Conservation (phyloP, 2,113 vertebrate species). For the Todiramphus chloris region DNA sequence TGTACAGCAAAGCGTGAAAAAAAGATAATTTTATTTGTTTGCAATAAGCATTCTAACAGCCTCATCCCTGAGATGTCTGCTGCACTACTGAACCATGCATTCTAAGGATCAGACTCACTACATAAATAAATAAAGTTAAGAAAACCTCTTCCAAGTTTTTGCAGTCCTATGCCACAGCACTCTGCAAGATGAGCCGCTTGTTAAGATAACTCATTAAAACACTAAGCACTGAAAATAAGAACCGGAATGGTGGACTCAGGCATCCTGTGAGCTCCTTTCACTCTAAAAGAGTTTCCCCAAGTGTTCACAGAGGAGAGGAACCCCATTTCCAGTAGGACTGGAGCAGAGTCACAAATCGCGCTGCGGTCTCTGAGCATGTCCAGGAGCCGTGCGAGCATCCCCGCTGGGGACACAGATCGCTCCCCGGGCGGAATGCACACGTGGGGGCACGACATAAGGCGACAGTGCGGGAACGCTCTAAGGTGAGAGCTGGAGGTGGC, state of each 20-base stretch:
- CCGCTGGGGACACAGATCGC: neutral
- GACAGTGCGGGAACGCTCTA: fast-evolving
- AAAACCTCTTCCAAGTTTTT: neutral
- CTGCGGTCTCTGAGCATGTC: fast-evolving
- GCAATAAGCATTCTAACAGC: neutral
- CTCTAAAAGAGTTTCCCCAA: neutral
- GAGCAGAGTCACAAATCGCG: neutral
- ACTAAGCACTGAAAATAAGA: neutral
- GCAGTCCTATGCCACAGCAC: neutral
- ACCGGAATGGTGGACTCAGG: neutral
- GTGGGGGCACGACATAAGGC: fast-evolving
- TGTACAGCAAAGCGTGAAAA: neutral
- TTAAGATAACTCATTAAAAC: neutral
- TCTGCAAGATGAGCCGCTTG: neutral
- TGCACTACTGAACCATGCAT: neutral
- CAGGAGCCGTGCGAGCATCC: neutral
- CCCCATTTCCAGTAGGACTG: neutral
- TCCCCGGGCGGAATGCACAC: neutral
- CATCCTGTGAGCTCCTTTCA: neutral
- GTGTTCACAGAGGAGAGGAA: neutral
- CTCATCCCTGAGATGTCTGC: fast-evolving
- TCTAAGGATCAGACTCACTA: neutral
- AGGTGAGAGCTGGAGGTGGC: neutral
- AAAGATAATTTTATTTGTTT: neutral
- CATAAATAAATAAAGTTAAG: neutral